Evolutionary conservation across 1,140 invertebrate genomes (phyloP).

Genomic region (Aradophagus sp.): DNA sequence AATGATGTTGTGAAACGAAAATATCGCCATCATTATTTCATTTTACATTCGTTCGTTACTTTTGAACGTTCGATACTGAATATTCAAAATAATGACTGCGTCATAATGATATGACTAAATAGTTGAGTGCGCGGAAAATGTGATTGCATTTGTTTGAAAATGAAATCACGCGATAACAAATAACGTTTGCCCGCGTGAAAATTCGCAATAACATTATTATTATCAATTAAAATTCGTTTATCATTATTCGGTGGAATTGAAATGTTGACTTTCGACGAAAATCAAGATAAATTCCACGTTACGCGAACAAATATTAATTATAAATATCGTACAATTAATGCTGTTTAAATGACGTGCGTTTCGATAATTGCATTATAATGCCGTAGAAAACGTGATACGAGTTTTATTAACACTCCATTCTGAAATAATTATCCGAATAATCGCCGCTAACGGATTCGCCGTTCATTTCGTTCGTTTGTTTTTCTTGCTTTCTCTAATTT

Average conservation of each 20-base stretch:
- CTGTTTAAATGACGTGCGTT: no score
- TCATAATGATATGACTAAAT: conserved; percentile 44
- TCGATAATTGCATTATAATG: no score
- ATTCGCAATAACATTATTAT: conserved; percentile 33
- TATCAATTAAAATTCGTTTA: conserved; percentile 34
- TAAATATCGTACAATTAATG: no score
- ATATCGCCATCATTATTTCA: conserved; percentile 31
- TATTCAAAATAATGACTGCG: conserved; percentile 35
- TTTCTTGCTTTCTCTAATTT: no score
- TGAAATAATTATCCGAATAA: no score
- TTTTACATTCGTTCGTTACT: conserved; percentile 31
- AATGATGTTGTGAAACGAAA: conserved; percentile 25
- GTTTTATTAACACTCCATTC: no score
- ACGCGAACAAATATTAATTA: no score
- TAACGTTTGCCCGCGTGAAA: conserved; percentile 29
- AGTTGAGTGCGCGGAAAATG: conserved; percentile 28
- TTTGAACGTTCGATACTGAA: conserved; percentile 30
- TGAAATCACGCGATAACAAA: conserved; percentile 7
- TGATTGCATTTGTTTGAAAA: no score
- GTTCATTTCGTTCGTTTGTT: no score
- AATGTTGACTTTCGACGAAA: conserved; percentile 1
- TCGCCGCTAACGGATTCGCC: no score
- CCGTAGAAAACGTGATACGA: no score
- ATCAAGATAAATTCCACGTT: conserved; percentile 5
- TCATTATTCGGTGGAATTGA: no score